Evolutionary conservation across 2,113 vertebrate genomes (phyloP).

Genomic region (Cheilinus undulatus): DNA sequence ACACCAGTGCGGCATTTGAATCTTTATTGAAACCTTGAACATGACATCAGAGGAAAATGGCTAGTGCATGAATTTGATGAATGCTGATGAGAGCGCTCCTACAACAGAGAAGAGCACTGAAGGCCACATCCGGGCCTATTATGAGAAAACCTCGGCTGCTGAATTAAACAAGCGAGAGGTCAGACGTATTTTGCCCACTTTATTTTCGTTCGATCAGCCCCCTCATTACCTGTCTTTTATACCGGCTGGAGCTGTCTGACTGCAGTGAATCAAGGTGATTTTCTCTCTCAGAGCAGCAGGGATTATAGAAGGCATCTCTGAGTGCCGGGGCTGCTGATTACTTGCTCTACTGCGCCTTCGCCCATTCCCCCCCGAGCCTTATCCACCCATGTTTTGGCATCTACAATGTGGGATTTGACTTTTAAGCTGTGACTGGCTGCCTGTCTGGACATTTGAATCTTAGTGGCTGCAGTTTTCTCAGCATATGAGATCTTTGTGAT

Average conservation of each 20-base stretch:
- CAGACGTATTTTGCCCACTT: neutral
- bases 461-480: constrained; percentile 16
- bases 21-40: neutral
- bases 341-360: constrained; percentile 9
- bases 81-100: neutral
- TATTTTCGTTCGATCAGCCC: constrained; percentile 12
- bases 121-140: neutral
- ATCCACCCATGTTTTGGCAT: constrained; percentile 32
- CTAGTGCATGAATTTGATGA: neutral
- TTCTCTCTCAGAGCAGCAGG: constrained; percentile 31
- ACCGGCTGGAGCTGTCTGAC: constrained; percentile 23
- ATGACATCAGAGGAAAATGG: neutral
- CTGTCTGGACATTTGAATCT: constrained; percentile 37
- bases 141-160: constrained; percentile 3
- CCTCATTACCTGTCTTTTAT: constrained; percentile 24
- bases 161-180: constrained; percentile 21
- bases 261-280: constrained; percentile 48
- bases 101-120: neutral
- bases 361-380: constrained; percentile 25
- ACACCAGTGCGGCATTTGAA: neutral
- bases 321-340: constrained; percentile 36
- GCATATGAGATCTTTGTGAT: neutral
- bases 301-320: constrained; percentile 58
- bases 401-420: constrained; percentile 53
- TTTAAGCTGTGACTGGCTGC: constrained; percentile 38